A percentile compares a stretch with the other conserved stretches of the same genome.
These are phyloP conservation scores for Nebria salina DNA, from an alignment of 2,888 invertebrate genomes.

Conservation along the genomic window DNA sequence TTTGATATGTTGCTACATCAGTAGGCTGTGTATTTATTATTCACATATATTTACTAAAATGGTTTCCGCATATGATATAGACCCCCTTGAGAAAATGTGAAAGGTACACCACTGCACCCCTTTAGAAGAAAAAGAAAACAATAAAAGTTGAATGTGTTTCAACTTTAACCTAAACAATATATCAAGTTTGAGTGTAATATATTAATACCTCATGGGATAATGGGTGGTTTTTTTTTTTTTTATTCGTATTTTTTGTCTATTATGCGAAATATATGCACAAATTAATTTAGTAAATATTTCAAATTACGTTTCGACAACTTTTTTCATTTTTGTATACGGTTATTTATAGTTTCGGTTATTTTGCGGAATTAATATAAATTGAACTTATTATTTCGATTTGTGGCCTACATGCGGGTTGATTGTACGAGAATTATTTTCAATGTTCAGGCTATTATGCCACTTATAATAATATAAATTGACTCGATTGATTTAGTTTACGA, in stretches of 20 bases:
- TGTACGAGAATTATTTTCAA: too few relatives aligned
- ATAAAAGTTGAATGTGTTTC: background rate
- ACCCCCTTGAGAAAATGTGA: background rate
- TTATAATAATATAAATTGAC: too few relatives aligned
- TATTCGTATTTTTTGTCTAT: background rate
- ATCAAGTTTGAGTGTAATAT: background rate
- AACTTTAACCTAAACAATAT: background rate
- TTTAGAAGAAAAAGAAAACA: background rate
- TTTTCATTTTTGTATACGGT: too few relatives aligned
- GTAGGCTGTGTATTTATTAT: background rate
- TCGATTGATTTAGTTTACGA: too few relatives aligned
- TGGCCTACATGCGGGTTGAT: too few relatives aligned
- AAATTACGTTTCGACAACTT: too few relatives aligned
- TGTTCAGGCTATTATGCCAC: too few relatives aligned
- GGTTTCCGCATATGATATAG: background rate
- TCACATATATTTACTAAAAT: background rate
- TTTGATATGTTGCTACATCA: background rate
- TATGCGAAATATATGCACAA: constrained; percentile 22
- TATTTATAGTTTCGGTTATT: too few relatives aligned
- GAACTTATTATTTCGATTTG: too few relatives aligned
- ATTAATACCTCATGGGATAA: background rate
- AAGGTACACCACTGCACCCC: background rate
- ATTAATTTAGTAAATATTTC: constrained; percentile 4
- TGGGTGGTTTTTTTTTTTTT: background rate
- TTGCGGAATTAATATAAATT: too few relatives aligned